Percentiles rank a stretch among this genome's conserved stretches.
phyloP scores from a whole-genome alignment of 2,888 invertebrate genomes.

The Steinernema carpocapsae region DNA sequence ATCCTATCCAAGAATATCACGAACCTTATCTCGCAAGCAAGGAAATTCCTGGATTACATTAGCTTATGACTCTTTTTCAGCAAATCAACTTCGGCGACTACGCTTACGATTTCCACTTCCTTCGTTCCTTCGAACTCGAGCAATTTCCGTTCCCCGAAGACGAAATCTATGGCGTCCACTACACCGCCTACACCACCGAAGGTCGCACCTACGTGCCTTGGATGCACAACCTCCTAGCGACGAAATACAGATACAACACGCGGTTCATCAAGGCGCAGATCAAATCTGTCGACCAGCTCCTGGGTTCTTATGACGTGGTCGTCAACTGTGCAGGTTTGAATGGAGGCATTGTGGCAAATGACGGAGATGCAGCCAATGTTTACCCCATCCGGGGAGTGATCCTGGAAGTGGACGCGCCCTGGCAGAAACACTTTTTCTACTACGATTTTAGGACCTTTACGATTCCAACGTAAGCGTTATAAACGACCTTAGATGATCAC shows the following conservation, averaged over 20 bases:
- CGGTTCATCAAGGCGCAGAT: conserved; percentile 45
- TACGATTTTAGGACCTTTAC: conserved; percentile 38
- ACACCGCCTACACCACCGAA: conserved; percentile 56
- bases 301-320: conserved; percentile 69
- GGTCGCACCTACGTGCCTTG: conserved; percentile 53
- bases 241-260: conserved; percentile 39
- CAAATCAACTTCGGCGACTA: conserved; percentile 26
- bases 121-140: conserved; percentile 4
- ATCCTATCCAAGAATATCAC: conserved; percentile 20
- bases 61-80: background rate
- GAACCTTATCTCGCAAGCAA: conserved; percentile 40
- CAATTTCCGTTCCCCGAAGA: background rate
- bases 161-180: conserved; percentile 42
- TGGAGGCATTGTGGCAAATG: conserved; percentile 68
- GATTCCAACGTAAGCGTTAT: conserved; percentile 36
- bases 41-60: background rate
- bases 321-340: conserved; percentile 71
- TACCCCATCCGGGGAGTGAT: conserved; percentile 49
- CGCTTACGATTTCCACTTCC: conserved; percentile 15
- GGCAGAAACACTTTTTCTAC: conserved; percentile 39
- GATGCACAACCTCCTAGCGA: conserved; percentile 35
- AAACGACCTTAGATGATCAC: background rate
- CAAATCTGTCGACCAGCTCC: conserved; percentile 42
- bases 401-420: conserved; percentile 69
- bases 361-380: conserved; percentile 58